Base-by-base conservation (phyloP, 2,113 vertebrate species). In the Pavo muticus region DNA sequence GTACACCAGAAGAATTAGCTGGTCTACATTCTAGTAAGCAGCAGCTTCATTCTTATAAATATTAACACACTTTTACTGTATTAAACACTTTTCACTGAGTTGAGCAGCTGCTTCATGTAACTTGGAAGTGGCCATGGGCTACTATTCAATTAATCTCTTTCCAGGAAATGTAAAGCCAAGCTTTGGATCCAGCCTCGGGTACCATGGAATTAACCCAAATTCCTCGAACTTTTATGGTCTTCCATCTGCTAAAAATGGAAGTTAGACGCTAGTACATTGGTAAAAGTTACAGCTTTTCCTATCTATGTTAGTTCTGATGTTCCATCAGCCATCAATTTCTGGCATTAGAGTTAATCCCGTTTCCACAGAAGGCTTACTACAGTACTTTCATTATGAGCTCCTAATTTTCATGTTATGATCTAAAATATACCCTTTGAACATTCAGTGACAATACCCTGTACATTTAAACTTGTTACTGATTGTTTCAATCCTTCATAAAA, bases 401-500 rank as follows among this genome's bases (percentile, higher is more conserved):
- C 44, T 77, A 29, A 29, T 74, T 93, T 83, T 81, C 35, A 29
- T 80, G 76, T 86, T 42, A 37, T 71, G 30, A 56, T 68, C 65
- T 75, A 78, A 13, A 80, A 9, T 87, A 90, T 71, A 54, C 9
- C 64, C 17, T 1, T 47, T 76, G 54, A 91, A 74, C 50, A 17
- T 85, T 20, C 68, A 70, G 50, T 73, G 47, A 40, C 39, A 84
- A 14, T 67, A 93, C 27, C 18, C 20, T 84, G 35, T 91, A 83
- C 80, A 84, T 88, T 35, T 86, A 24, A 90, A 74, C 21, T 78
- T 73, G n/a, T 40, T 91, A 75, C 73, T 39, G 30, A 60, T 64
- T 88, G 45, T 74, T 90, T 35, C 64, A 86, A 10, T 84, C 27
- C 23, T 90, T 80, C 47, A 81, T 77, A 84, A 90, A 71, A 90